Evolutionary conservation across 2,797 vertebrate species (phyloP).

Genomic region (Falco peregrinus): DNA sequence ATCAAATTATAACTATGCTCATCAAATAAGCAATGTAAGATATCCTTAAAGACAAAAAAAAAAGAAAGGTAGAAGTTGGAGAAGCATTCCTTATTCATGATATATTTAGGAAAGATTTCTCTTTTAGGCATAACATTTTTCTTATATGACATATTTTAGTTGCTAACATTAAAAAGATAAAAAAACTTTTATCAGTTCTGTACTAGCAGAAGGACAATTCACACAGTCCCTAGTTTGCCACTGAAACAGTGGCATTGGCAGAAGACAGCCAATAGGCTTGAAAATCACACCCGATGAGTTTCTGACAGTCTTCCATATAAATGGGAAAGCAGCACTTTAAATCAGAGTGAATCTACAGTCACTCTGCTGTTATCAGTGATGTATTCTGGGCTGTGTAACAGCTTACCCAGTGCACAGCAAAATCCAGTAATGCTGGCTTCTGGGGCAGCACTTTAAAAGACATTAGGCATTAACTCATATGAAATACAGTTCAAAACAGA

Average conservation of each 20-base stretch:
- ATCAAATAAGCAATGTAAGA: not conserved
- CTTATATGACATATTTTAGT: not conserved
- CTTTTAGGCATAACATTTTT: not conserved
- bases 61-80: not conserved
- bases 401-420: not conserved
- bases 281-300: not conserved
- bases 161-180: not conserved
- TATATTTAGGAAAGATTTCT: not conserved
- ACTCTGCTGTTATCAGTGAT: not conserved
- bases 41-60: not conserved
- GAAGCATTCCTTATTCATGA: not conserved
- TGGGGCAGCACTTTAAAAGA: not conserved
- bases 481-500: not conserved
- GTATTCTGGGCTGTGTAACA: not conserved
- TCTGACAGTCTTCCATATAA: not conserved
- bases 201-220: not conserved
- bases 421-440: not conserved
- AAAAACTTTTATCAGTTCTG: not conserved
- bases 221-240: not conserved
- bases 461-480: not conserved
- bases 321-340: not conserved
- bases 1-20: not conserved
- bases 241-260: not conserved
- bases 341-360: not conserved
- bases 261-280: not conserved